Percentiles rank a stretch among this genome's conserved stretches.
Evolutionary conservation across 1,140 invertebrate genomes (phyloP).

Genomic region (Cryptotermes secundus): DNA sequence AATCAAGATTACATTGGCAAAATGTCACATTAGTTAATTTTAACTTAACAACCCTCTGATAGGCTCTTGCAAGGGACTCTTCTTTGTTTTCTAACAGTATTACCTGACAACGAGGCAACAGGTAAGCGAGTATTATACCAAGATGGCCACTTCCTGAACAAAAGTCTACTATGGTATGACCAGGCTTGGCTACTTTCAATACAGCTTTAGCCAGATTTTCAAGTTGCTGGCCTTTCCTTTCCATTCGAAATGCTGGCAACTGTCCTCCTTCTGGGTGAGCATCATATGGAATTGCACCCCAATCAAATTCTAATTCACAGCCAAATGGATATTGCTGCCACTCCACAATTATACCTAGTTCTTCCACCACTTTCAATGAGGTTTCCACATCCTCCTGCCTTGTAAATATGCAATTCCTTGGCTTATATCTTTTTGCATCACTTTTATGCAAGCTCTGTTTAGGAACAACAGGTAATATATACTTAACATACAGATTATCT

Average conservation of each 20-base stretch:
- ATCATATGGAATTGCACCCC: slow-evolving; percentile 65
- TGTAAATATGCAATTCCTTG: slow-evolving; percentile 70
- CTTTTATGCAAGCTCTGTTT: slow-evolving; percentile 75
- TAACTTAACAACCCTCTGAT: slow-evolving; percentile 66
- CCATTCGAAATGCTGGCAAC: slow-evolving; percentile 69
- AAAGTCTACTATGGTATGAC: slow-evolving; percentile 83
- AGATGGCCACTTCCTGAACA: slow-evolving; percentile 93
- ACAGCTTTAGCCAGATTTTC: slow-evolving; percentile 84
- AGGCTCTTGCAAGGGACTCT: slow-evolving; percentile 75
- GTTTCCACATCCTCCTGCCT: slow-evolving; percentile 71
- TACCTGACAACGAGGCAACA: slow-evolving; percentile 67
- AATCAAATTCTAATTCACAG: slow-evolving; percentile 54
- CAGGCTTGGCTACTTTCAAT: slow-evolving; percentile 58
- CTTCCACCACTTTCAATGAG: slow-evolving; percentile 52
- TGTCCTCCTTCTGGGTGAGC: slow-evolving; percentile 76
- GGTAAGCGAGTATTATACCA: slow-evolving; percentile 79
- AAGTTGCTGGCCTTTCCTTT: slow-evolving; percentile 84
- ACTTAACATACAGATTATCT: slow-evolving; percentile 29
- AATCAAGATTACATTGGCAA: slow-evolving; percentile 85
- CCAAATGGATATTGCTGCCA: slow-evolving; percentile 47
- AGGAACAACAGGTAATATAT: slow-evolving; percentile 46
- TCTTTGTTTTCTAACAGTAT: slow-evolving; percentile 93
- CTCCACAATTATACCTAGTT: slow-evolving; percentile 1
- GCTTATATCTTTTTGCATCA: slow-evolving; percentile 73
- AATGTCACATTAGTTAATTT: slow-evolving; percentile 74